Conservation (phyloP, 1,140 invertebrate species). For the Protaetia brevitarsis region DNA sequence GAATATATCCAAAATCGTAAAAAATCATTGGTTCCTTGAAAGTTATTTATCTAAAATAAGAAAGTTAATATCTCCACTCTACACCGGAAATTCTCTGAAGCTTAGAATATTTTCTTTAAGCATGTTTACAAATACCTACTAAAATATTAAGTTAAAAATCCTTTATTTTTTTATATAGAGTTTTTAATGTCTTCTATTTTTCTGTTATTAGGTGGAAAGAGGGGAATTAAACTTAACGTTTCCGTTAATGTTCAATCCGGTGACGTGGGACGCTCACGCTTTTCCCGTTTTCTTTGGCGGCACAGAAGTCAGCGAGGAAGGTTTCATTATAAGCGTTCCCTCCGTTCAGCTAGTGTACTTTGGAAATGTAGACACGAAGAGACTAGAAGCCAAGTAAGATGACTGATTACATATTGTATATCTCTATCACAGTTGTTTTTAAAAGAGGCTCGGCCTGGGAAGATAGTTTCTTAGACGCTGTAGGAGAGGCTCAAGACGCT, state of each 20-base stretch:
- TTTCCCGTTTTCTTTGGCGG: conserved; percentile 87
- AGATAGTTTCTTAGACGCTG: conserved; percentile 71
- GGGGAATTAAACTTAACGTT: conserved; percentile 75
- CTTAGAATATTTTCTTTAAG: too few species aligned
- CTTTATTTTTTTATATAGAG: too few species aligned
- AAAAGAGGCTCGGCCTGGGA: conserved; percentile 82
- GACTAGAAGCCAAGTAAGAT: conserved; percentile 71
- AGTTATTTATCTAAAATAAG: too few species aligned
- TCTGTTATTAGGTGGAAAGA: conserved; percentile 58
- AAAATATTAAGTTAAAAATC: too few species aligned
- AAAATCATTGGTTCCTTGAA: too few species aligned
- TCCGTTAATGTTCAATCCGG: conserved; percentile 82
- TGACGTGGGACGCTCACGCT: conserved; percentile 78
- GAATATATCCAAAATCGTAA: too few species aligned
- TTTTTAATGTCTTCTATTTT: too few species aligned
- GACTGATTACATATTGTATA: background rate
- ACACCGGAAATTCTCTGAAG: too few species aligned
- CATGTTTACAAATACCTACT: too few species aligned
- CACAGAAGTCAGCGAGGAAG: conserved; percentile 68
- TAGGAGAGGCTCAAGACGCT: conserved; percentile 71
- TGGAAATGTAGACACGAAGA: conserved; percentile 71
- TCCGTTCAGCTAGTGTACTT: conserved; percentile 86
- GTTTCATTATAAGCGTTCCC: conserved; percentile 69
- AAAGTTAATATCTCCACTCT: too few species aligned
- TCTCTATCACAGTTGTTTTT: background rate